phyloP scores from a whole-genome alignment of 2,888 invertebrate species.

The Magallana nippona region DNA sequence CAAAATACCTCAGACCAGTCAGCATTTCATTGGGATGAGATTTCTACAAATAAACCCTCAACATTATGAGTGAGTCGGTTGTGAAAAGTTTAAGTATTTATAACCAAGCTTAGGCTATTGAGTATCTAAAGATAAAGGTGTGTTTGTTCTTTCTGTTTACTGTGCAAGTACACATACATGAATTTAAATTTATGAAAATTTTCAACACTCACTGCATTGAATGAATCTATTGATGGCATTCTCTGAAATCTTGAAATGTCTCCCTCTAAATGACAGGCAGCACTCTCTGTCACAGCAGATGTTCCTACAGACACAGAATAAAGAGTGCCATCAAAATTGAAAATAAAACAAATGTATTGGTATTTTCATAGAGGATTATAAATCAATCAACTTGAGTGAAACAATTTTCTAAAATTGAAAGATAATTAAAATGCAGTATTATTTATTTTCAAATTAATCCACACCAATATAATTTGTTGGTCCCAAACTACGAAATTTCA shows the following conservation, averaged over 20 bases:
- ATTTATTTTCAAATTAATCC: no score
- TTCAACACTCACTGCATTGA: slow-evolving; percentile 80
- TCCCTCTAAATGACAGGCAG: slow-evolving; percentile 74
- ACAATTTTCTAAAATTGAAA: no score
- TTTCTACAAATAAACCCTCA: slow-evolving; percentile 66
- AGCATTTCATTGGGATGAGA: slow-evolving; percentile 84
- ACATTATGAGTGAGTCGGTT: no score
- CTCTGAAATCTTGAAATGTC: slow-evolving; percentile 79
- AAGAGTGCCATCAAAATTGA: neutral
- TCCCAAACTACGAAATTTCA: no score
- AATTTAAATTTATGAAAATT: neutral
- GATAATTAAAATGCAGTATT: no score
- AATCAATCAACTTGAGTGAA: no score
- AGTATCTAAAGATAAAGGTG: no score
- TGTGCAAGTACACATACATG: neutral
- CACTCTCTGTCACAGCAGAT: slow-evolving; percentile 76
- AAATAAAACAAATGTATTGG: neutral
- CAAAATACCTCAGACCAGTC: slow-evolving; percentile 82
- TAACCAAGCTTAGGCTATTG: no score
- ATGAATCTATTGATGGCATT: slow-evolving; percentile 82
- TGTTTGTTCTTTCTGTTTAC: neutral
- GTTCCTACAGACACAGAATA: slow-evolving; percentile 66
- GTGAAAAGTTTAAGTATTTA: neutral
- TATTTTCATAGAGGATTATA: no score
- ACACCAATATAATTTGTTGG: no score